These are phyloP conservation scores for Ichneumon xanthorius DNA, from an alignment of 2,888 invertebrate species.

Conservation along the genomic window DNA sequence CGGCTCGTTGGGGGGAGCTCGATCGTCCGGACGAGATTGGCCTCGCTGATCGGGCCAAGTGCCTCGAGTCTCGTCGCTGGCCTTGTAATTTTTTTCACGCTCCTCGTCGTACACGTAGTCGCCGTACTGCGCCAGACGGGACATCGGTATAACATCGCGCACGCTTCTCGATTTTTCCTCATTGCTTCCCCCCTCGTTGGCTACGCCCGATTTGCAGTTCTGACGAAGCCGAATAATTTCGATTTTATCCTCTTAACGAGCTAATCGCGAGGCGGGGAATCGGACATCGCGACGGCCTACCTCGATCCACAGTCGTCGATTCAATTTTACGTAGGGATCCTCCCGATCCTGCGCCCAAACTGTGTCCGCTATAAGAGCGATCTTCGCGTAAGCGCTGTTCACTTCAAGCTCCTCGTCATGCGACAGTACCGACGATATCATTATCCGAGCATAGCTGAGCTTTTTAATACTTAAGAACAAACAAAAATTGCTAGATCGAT, in stretches of 20 bases:
- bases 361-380: slow-evolving; percentile 80
- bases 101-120: slow-evolving; percentile 88
- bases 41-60: slow-evolving; percentile 32
- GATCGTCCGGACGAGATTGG: not conserved
- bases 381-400: slow-evolving; percentile 81
- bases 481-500: not conserved
- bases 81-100: slow-evolving; percentile 85
- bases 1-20: slow-evolving; percentile 71
- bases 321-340: slow-evolving; percentile 80
- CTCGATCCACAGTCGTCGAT: slow-evolving; percentile 80
- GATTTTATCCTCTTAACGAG: slow-evolving; percentile 13
- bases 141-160: slow-evolving; percentile 88
- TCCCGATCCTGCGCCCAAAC: slow-evolving; percentile 79
- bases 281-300: slow-evolving; percentile 68
- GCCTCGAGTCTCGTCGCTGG: slow-evolving; percentile 39
- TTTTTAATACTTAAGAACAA: slow-evolving; percentile 1
- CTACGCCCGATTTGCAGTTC: slow-evolving; percentile 74
- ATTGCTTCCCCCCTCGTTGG: slow-evolving; percentile 77
- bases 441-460: slow-evolving; percentile 77
- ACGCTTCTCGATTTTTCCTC: slow-evolving; percentile 85
- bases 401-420: slow-evolving; percentile 78
- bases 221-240: slow-evolving; percentile 52
- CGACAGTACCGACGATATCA: slow-evolving; percentile 79
- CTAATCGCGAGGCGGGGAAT: not conserved
- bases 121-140: slow-evolving; percentile 87